phyloP scores from a whole-genome alignment of 2,888 invertebrate genomes.

The Augochlorella aurata region DNA sequence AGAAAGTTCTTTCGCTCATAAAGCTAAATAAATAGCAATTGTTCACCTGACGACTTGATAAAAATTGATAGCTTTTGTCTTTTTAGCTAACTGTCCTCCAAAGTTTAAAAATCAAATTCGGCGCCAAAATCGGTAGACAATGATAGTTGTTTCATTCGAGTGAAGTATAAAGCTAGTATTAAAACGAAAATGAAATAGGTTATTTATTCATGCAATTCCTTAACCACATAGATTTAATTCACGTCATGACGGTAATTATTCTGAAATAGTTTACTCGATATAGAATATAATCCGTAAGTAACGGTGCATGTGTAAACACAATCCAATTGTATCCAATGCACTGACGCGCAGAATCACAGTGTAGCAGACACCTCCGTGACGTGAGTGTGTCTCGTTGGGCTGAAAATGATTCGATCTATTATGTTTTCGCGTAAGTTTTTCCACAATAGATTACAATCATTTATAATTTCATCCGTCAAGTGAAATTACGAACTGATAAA shows the following conservation, averaged over 20 bases:
- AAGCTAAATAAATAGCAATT: too few species aligned
- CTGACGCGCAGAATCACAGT: constrained; percentile 42
- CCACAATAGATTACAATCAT: background rate
- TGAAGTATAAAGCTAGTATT: background rate
- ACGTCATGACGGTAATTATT: background rate
- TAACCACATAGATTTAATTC: background rate
- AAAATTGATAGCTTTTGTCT: too few species aligned
- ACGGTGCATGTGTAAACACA: background rate
- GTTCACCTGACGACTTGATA: too few species aligned
- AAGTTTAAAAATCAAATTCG: background rate
- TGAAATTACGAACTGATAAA: background rate
- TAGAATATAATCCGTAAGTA: background rate
- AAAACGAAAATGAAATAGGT: background rate
- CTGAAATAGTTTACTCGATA: constrained; percentile 2
- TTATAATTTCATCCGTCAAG: background rate
- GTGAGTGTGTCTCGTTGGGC: constrained; percentile 26
- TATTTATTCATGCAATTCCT: background rate
- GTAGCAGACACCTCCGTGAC: constrained; percentile 48
- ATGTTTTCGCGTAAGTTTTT: constrained; percentile 74
- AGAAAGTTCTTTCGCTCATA: too few species aligned
- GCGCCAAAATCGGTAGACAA: background rate
- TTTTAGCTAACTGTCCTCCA: background rate
- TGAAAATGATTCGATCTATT: constrained; percentile 76
- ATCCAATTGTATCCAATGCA: background rate
- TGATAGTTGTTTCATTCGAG: background rate